Base-by-base conservation (phyloP, 2,888 invertebrate genomes). In the Aphidius colemani region DNA sequence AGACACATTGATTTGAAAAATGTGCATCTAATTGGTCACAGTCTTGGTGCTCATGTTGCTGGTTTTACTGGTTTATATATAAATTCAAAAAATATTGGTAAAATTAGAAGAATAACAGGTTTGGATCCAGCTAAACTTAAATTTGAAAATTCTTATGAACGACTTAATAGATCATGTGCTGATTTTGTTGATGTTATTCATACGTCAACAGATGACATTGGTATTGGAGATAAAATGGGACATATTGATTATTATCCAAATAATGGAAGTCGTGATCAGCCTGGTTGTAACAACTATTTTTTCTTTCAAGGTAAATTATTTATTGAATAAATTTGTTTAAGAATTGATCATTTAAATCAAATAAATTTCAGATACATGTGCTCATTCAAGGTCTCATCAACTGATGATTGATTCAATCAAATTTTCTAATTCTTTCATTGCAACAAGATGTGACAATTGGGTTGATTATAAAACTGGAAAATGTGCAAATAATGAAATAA, bases 201-300 rank as follows among this genome's bases (percentile, higher is more conserved):
- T 74, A 90, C 90, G 0, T 88, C 88, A 71, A 88, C 86, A 0
- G 91, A 91, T 0, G 82, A 87, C 50, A 83, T 88, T 45, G 91
- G 91, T 0, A 86, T 88, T 69, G 72, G 75, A 10, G 71, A 77
- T 40, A 85, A 89, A 6, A 84, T 89, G 13, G 92, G 92, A 0
- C 87, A 90, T 74, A 88, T 83, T 0, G 92, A 92, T 79, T 92
- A 91, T 75, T 92, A 89, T 81, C 92, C 92, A 0, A 92, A 92
- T 75, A 86, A 87, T 10, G 92, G 92, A 0, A 79, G 72, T 44
- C 84, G 89, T 1, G 84, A 84, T 0, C 92, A 92, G 74, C 91
- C 91, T 0, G 91, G 91, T 18, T 18, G 13, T 18, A 18, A 18
- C 1, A 0, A 2, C 13, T 18, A 18, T 18, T 18, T 1, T 1